These are phyloP conservation scores for Tauraco hartlaubi DNA, from an alignment of 2,797 vertebrate species.

Conservation along the genomic window DNA sequence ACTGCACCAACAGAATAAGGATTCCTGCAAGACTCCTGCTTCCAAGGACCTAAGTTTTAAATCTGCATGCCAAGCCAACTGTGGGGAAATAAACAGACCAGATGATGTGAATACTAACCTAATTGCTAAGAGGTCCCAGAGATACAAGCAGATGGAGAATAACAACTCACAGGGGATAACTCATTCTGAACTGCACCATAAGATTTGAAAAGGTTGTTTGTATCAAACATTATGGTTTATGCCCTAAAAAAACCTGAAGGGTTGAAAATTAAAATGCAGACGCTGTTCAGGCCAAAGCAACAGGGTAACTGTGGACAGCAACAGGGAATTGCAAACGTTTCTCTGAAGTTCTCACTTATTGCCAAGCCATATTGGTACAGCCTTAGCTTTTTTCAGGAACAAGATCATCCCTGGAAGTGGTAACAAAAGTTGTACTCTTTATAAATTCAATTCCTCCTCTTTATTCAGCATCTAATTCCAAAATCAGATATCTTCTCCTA, in stretches of 20 bases:
- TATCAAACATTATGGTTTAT: neutral
- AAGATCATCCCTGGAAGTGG: neutral
- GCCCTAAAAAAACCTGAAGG: neutral
- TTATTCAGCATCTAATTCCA: neutral
- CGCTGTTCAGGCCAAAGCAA: neutral
- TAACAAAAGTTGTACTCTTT: neutral
- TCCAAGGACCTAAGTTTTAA: neutral
- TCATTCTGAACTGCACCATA: neutral
- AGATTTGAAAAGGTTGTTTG: neutral
- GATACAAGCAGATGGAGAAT: neutral
- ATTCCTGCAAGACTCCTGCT: neutral
- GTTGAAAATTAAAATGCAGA: neutral
- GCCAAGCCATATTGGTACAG: neutral
- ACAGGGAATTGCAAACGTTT: neutral
- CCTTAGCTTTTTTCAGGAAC: neutral
- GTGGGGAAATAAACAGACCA: neutral
- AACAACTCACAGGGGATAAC: neutral
- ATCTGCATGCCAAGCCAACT: neutral
- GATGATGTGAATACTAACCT: neutral
- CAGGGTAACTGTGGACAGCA: neutral
- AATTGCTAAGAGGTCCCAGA: neutral
- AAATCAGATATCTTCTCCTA: neutral
- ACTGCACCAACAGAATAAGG: neutral
- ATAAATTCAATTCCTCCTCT: neutral
- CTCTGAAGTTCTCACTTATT: neutral